Conservation (phyloP, 2,888 invertebrate species). For the Phalera bucephala region DNA sequence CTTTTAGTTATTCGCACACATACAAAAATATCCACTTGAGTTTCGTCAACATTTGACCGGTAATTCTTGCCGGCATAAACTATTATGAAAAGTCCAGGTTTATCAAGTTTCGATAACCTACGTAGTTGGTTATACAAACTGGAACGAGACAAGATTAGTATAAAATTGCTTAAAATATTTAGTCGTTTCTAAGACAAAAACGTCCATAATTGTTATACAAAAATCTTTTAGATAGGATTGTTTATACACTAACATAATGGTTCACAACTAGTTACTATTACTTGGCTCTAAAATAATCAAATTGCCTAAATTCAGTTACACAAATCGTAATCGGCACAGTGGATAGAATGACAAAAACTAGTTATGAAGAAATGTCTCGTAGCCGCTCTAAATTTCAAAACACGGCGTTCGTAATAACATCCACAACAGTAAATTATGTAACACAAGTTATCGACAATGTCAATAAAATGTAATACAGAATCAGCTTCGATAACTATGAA, state of each 20-base stretch:
- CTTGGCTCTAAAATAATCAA: too few species aligned
- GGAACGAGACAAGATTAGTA: neutral
- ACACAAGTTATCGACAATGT: constrained; percentile 18
- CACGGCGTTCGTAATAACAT: constrained; percentile 3
- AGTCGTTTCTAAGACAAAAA: too few species aligned
- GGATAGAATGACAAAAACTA: neutral
- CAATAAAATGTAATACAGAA: constrained; percentile 9
- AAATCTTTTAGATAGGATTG: too few species aligned
- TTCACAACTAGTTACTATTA: too few species aligned
- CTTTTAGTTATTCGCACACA: too few species aligned
- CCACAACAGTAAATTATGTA: constrained; percentile 17
- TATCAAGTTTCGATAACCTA: constrained; percentile 28
- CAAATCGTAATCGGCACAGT: neutral
- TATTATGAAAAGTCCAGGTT: constrained; percentile 14
- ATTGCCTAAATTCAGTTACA: neutral
- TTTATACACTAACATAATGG: too few species aligned
- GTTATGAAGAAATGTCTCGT: neutral
- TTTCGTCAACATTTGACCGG: constrained; percentile 1
- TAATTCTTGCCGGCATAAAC: constrained; percentile 4
- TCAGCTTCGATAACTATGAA: neutral
- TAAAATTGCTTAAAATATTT: too few species aligned
- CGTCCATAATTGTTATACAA: too few species aligned
- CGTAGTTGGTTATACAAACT: neutral
- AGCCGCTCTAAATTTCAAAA: constrained; percentile 5
- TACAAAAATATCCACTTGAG: neutral